Evolutionary conservation across 2,797 vertebrate genomes (phyloP).

Genomic region (Anisognathus igniventris): DNA sequence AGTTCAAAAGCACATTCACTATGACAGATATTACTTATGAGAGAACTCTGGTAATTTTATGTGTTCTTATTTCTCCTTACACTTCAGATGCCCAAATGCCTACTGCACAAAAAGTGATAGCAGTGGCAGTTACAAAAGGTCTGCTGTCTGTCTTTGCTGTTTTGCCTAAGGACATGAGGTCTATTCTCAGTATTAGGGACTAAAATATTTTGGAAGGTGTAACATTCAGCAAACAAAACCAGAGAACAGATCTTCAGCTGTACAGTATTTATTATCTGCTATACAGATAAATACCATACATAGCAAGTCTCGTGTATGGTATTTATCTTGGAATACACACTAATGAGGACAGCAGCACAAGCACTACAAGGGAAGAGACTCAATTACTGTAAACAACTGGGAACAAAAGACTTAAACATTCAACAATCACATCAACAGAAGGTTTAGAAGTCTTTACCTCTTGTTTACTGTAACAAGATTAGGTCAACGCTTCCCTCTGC

Average conservation of each 20-base stretch:
- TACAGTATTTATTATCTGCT: neutral
- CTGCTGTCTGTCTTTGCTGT: neutral
- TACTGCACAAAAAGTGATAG: neutral
- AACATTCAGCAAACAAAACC: neutral
- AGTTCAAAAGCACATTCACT: neutral
- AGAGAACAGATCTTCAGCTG: neutral
- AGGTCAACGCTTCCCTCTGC: neutral
- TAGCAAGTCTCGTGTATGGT: neutral
- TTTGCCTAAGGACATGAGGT: neutral
- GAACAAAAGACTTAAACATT: neutral
- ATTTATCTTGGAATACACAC: neutral
- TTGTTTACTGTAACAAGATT: neutral
- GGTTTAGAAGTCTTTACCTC: neutral
- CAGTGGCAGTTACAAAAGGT: neutral
- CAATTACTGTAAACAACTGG: neutral
- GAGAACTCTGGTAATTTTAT: neutral
- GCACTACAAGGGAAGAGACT: neutral
- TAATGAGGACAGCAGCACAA: neutral
- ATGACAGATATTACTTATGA: neutral
- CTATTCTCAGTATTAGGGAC: neutral
- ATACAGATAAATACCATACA: too few relatives aligned
- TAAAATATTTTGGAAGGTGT: neutral
- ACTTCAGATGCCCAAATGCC: neutral
- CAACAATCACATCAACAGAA: neutral
- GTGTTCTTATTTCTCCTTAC: neutral